Conservation (phyloP, 2,888 invertebrate species). For the Cephus pulcher region DNA sequence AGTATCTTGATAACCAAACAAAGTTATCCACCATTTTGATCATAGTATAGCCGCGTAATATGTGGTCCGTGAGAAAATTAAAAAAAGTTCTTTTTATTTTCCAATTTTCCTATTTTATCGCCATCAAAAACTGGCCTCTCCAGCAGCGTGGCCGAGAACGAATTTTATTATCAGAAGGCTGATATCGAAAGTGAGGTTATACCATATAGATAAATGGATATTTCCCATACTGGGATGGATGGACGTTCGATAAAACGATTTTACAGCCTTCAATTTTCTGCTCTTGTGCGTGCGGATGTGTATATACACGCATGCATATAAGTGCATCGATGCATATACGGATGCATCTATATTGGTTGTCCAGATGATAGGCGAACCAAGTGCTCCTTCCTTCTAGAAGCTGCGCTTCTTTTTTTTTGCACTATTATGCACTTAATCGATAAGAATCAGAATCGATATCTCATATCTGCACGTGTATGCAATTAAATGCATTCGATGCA, state of each 20-base stretch:
- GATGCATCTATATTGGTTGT: background rate
- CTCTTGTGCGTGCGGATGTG: background rate
- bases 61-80: background rate
- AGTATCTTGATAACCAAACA: background rate
- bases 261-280: slow-evolving; percentile 1
- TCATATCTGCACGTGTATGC: background rate
- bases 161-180: background rate
- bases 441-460: no score
- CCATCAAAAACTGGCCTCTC: background rate
- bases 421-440: background rate
- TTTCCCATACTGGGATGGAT: background rate
- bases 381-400: background rate
- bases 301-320: background rate
- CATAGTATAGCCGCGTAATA: no score
- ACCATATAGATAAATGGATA: background rate
- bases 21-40: background rate
- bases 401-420: background rate
- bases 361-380: background rate
- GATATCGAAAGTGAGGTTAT: background rate
- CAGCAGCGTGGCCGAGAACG: background rate
- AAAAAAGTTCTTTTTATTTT: background rate
- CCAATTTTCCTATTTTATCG: background rate
- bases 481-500: background rate
- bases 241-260: slow-evolving; percentile 4
- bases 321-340: background rate